phyloP scores from a whole-genome alignment of 2,888 invertebrate genomes.

The Amorpha juglandis region DNA sequence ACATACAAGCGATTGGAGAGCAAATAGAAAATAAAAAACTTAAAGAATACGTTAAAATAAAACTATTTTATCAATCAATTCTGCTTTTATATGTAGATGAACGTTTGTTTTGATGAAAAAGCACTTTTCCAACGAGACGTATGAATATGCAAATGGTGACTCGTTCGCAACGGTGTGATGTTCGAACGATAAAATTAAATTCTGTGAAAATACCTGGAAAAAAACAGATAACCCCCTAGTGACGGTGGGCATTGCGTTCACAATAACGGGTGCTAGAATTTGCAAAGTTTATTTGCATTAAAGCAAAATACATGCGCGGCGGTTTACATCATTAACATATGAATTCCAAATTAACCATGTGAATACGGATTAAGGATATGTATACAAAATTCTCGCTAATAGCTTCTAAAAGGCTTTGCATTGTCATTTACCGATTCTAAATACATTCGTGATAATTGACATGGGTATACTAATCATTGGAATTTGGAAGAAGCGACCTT shows the following conservation, averaged over 20 bases:
- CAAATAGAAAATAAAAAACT: background rate
- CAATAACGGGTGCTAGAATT: conserved; percentile 2
- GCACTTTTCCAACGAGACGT: conserved; percentile 44
- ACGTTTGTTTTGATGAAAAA: conserved; percentile 45
- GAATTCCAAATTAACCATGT: conserved; percentile 12
- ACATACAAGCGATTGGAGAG: conserved; percentile 1
- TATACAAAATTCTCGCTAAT: background rate
- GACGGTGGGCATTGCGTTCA: background rate
- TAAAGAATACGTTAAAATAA: background rate
- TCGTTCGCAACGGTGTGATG: conserved; percentile 44
- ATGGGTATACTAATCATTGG: no score
- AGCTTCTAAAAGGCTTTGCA: background rate
- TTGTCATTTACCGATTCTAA: no score
- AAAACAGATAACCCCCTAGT: conserved; percentile 29
- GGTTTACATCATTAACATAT: conserved; percentile 18
- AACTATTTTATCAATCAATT: conserved; percentile 15
- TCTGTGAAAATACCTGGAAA: conserved; percentile 47
- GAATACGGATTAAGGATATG: background rate
- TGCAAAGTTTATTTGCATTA: conserved; percentile 16
- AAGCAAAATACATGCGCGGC: conserved; percentile 11
- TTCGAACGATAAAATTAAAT: conserved; percentile 50
- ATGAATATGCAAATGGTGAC: conserved; percentile 55
- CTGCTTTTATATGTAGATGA: conserved; percentile 31
- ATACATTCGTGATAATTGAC: no score
- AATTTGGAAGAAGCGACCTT: no score